Percentiles rank a stretch among this genome's conserved stretches.
phyloP scores from a whole-genome alignment of 2,888 invertebrate species.

The Anagyrus pseudococci region DNA sequence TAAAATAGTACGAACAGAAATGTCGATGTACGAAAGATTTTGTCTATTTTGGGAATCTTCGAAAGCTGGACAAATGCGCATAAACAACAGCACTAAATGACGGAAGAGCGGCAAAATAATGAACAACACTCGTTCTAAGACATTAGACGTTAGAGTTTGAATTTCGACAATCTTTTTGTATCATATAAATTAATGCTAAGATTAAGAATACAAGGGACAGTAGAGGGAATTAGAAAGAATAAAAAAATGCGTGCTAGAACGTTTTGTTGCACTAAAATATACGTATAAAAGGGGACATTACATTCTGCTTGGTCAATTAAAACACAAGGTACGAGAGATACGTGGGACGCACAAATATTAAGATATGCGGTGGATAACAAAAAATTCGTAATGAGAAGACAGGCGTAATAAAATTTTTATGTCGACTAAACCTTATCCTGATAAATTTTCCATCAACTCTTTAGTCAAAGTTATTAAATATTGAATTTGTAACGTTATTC shows the following conservation, averaged over 20 bases:
- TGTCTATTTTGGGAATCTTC: no score
- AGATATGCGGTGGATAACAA: not conserved
- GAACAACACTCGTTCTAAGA: no score
- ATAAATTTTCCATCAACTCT: no score
- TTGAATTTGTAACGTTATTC: no score
- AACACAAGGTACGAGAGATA: constrained; percentile 9
- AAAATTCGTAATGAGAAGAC: no score
- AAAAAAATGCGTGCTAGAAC: not conserved
- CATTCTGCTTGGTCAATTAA: constrained; percentile 38
- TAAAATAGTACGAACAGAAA: no score
- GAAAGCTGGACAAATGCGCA: no score
- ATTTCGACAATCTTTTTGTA: constrained; percentile 58
- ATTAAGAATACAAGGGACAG: not conserved
- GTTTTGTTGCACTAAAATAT: not conserved
- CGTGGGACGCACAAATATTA: not conserved
- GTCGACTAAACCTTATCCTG: no score
- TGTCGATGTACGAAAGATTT: no score
- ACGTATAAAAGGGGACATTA: constrained; percentile 2
- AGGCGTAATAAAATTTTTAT: no score
- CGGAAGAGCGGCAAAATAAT: not conserved
- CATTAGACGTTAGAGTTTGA: constrained; percentile 38
- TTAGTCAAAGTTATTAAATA: no score
- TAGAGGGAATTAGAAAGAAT: not conserved
- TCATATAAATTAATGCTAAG: constrained; percentile 41
- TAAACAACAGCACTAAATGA: no score